phyloP scores from a whole-genome alignment of 2,797 vertebrate genomes.

The Lepus townsendii region DNA sequence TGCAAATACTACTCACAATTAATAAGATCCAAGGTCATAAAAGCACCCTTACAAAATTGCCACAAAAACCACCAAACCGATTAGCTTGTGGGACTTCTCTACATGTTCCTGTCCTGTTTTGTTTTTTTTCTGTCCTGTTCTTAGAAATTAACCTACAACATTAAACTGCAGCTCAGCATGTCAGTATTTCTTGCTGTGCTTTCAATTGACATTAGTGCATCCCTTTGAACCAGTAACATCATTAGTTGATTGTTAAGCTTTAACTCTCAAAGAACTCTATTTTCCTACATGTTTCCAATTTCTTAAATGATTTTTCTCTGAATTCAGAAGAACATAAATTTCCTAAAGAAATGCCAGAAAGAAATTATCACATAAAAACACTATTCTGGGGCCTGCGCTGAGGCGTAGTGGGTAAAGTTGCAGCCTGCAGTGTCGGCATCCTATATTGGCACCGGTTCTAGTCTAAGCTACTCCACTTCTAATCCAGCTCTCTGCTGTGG shows the following conservation, averaged over 20 bases:
- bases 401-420: too few species aligned
- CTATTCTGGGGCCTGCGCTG: constrained; percentile 1
- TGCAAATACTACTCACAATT: constrained; percentile 46
- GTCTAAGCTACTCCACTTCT: too few species aligned
- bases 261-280: constrained; percentile 34
- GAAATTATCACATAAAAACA: constrained; percentile 30
- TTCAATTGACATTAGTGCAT: constrained; percentile 1
- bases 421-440: too few species aligned
- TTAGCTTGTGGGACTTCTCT: constrained; percentile 4
- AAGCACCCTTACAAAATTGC: not conserved
- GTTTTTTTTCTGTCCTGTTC: too few species aligned
- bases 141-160: not conserved
- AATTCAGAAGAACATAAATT: constrained; percentile 30
- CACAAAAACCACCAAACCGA: constrained; percentile 38
- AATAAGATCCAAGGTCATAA: constrained; percentile 36
- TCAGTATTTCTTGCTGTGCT: constrained; percentile 32
- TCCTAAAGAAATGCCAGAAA: constrained; percentile 44
- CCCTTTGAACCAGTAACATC: constrained; percentile 61
- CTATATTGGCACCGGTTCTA: too few species aligned
- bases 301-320: constrained; percentile 51
- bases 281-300: constrained; percentile 34
- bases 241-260: constrained; percentile 33
- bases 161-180: constrained; percentile 36
- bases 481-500: too few species aligned
- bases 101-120: not conserved